Evolutionary conservation across 1,140 invertebrate species (phyloP).

Genomic region (Temnothorax nylanderi): DNA sequence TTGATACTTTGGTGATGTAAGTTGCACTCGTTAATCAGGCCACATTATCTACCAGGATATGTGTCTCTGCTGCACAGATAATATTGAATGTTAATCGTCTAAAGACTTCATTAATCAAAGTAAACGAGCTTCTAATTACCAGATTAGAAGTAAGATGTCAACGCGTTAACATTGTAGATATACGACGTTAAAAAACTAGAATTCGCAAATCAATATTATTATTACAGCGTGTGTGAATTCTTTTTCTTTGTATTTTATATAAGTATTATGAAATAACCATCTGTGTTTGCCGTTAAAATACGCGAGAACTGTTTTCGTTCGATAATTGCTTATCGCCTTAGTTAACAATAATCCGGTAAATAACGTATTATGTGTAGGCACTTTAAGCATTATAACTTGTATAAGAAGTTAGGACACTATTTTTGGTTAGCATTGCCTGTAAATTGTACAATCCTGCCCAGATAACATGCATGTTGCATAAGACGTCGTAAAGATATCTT

Average conservation of each 20-base stretch:
- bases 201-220: conserved; percentile 23
- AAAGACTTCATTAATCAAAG: background rate
- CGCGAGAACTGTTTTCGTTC: background rate
- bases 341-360: conserved; percentile 35
- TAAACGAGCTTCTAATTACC: conserved; percentile 29
- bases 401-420: conserved; percentile 48
- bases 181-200: conserved; percentile 26
- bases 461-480: no score
- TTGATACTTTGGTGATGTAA: conserved; percentile 32
- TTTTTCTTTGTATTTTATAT: background rate
- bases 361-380: conserved; percentile 45
- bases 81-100: background rate
- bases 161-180: background rate
- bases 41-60: conserved; percentile 10
- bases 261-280: background rate
- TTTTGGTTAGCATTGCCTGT: conserved; percentile 40
- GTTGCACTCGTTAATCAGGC: background rate
- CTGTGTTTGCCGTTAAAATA: conserved; percentile 8
- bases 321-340: conserved; percentile 1
- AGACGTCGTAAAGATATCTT: no score
- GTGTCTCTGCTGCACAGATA: background rate
- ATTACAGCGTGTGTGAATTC: background rate
- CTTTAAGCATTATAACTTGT: conserved; percentile 51
- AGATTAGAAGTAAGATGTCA: conserved; percentile 24
- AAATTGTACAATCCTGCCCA: conserved; percentile 17